Percentiles rank a stretch among this genome's conserved stretches.
phyloP scores from a whole-genome alignment of 2,888 invertebrate genomes.

The Tribolium freemani region DNA sequence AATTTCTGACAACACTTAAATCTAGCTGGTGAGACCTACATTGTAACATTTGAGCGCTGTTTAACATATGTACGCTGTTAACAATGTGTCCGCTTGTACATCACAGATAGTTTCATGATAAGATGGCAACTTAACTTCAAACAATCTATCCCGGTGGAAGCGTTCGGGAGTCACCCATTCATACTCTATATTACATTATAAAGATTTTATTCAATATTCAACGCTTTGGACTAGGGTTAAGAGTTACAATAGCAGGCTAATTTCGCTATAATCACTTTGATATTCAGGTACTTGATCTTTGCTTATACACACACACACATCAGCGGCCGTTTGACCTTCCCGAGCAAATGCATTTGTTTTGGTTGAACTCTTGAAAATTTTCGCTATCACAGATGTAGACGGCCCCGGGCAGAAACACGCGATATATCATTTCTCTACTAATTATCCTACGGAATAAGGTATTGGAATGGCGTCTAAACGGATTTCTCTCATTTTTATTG shows the following conservation, averaged over 20 bases:
- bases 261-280: conserved; percentile 53
- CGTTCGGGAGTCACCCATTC: conserved; percentile 37
- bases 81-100: conserved; percentile 63
- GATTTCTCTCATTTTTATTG: conserved; percentile 30
- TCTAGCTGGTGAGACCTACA: conserved; percentile 57
- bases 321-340: conserved; percentile 30
- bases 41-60: conserved; percentile 68
- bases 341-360: conserved; percentile 25
- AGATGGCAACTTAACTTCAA: conserved; percentile 51
- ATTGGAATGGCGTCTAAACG: conserved; percentile 39
- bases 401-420: conserved; percentile 25
- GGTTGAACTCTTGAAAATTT: background rate
- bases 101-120: conserved; percentile 63
- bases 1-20: conserved; percentile 32
- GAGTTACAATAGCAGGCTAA: conserved; percentile 56
- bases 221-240: conserved; percentile 55
- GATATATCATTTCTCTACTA: conserved; percentile 19
- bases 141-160: conserved; percentile 39
- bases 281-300: conserved; percentile 56
- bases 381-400: conserved; percentile 41
- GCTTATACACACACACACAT: conserved; percentile 42
- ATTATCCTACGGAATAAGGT: conserved; percentile 35
- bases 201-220: conserved; percentile 49
- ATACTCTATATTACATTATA: conserved; percentile 48
- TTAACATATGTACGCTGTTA: conserved; percentile 69